Conservation (phyloP, 2,888 invertebrate genomes). For the Acanthosoma haemorrhoidale region DNA sequence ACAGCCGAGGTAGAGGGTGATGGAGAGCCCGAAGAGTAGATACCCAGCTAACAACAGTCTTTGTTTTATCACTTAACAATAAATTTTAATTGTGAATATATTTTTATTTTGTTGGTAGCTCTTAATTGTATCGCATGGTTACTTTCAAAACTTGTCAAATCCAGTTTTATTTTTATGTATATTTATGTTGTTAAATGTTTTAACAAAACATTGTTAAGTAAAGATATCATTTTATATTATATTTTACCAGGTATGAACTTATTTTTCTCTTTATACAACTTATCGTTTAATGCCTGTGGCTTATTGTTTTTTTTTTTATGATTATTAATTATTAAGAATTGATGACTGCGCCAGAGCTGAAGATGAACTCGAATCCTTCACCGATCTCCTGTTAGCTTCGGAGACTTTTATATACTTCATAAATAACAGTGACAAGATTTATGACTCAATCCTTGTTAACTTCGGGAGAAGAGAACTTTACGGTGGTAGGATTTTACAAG, state of each 20-base stretch:
- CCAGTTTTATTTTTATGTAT: not conserved
- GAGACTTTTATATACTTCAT: no score
- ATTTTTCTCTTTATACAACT: no score
- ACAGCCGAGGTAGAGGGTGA: not conserved
- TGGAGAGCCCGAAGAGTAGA: not conserved
- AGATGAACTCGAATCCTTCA: no score
- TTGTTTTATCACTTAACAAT: not conserved
- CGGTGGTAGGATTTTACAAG: not conserved
- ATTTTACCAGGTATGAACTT: not conserved
- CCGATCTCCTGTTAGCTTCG: no score
- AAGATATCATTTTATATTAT: slow-evolving; percentile 1
- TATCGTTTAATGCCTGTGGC: no score
- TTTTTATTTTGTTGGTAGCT: slow-evolving; percentile 26
- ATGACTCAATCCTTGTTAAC: no score
- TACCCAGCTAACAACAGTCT: not conserved
- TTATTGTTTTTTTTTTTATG: no score
- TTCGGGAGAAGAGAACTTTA: no score
- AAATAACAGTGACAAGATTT: no score
- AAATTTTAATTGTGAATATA: slow-evolving; percentile 25
- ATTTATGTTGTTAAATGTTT: not conserved
- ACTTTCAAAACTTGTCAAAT: slow-evolving; percentile 28
- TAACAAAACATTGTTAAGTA: not conserved
- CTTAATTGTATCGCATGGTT: not conserved
- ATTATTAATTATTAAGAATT: no score
- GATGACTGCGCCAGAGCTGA: no score